phyloP scores from a whole-genome alignment of 64 coral and sea anemone species.

The Stylophora pistillata region DNA sequence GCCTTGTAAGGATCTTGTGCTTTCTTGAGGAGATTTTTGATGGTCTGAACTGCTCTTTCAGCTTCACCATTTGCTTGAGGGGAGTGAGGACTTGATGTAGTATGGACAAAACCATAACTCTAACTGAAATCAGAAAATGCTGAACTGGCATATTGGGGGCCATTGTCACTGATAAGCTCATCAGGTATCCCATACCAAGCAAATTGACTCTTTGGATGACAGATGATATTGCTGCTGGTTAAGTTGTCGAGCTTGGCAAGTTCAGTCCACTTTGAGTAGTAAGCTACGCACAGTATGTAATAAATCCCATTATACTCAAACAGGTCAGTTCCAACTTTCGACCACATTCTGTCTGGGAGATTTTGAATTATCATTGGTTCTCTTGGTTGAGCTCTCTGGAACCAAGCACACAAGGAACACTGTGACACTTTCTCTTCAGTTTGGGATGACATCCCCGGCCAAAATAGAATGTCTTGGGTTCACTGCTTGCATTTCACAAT shows the following conservation, averaged over 20 bases:
- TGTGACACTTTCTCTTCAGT: constrained; percentile 49
- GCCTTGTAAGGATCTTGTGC: constrained; percentile 53
- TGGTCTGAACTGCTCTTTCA: constrained; percentile 62
- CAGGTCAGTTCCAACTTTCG: constrained; percentile 57
- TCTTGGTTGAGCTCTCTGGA: constrained; percentile 18
- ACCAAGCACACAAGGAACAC: constrained; percentile 13
- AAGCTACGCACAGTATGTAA: constrained; percentile 53
- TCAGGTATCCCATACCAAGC: constrained; percentile 60
- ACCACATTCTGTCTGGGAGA: constrained; percentile 30
- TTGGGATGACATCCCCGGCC: constrained; percentile 33
- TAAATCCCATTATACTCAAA: constrained; percentile 11
- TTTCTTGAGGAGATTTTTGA: constrained; percentile 40
- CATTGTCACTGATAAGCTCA: constrained; percentile 57
- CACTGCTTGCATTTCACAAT: not conserved
- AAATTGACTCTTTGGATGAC: constrained; percentile 51
- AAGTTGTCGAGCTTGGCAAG: constrained; percentile 37
- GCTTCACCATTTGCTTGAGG: constrained; percentile 64
- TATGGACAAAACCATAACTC: constrained; percentile 55
- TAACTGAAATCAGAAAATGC: constrained; percentile 52
- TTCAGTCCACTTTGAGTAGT: constrained; percentile 64
- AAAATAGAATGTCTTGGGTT: constrained; percentile 18
- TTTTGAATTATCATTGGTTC: constrained; percentile 33
- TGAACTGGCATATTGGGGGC: constrained; percentile 45
- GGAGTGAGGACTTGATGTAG: constrained; percentile 58
- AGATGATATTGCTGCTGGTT: constrained; percentile 24